A percentile compares a stretch with the other conserved stretches of the same genome.
phyloP scores from a whole-genome alignment of 1,140 invertebrate species.

The Tetranychus urticae region DNA sequence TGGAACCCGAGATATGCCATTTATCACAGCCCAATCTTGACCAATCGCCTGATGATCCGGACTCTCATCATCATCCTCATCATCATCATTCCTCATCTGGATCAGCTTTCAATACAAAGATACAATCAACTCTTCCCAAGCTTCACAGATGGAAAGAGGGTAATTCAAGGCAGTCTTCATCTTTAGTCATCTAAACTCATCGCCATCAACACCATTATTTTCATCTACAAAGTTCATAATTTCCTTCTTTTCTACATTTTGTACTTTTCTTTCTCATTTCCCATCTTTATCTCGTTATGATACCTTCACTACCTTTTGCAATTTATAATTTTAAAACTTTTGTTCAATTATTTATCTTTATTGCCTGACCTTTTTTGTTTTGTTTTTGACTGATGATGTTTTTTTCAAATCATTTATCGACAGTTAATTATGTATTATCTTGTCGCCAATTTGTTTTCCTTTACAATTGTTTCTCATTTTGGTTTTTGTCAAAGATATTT shows the following conservation, averaged over 20 bases:
- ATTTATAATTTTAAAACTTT: neutral
- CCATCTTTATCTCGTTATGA: neutral
- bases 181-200: neutral
- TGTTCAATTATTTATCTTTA: neutral
- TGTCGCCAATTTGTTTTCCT: neutral
- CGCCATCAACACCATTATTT: neutral
- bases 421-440: neutral
- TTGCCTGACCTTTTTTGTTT: neutral
- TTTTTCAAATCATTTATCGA: neutral
- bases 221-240: neutral
- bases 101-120: too few relatives aligned
- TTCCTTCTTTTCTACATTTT: neutral
- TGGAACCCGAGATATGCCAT: neutral
- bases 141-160: neutral
- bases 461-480: neutral
- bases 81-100: too few relatives aligned
- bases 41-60: neutral
- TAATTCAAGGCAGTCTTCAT: neutral
- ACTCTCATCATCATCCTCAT: neutral
- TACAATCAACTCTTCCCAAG: neutral
- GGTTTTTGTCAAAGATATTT: neutral
- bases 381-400: neutral
- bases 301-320: neutral
- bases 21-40: neutral
- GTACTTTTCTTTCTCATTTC: neutral